A percentile compares a stretch with the other conserved stretches of the same genome.
Conservation (phyloP, 2,888 invertebrate genomes). For the Ophion obscuratus region DNA sequence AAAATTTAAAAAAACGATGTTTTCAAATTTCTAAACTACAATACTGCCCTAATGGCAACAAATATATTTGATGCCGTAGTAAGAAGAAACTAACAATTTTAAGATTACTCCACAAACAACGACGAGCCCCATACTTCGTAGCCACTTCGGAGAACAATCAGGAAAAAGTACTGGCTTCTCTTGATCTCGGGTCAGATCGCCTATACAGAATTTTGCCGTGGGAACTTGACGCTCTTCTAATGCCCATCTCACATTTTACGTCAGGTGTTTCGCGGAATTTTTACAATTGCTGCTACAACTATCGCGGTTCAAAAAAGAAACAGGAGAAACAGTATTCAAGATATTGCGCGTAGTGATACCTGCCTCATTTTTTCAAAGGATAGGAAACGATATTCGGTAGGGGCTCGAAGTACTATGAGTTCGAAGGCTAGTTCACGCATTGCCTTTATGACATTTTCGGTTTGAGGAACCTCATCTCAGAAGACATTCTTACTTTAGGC, state of each 20-base stretch:
- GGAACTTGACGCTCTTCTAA: constrained; percentile 21
- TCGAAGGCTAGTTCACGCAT: too few species aligned
- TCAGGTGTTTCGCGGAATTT: neutral
- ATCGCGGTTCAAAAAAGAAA: neutral
- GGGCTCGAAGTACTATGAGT: neutral
- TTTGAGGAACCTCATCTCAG: too few species aligned
- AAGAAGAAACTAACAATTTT: constrained; percentile 21
- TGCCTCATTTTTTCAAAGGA: too few species aligned
- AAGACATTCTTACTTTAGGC: too few species aligned
- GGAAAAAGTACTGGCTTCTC: constrained; percentile 17
- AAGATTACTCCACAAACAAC: constrained; percentile 16
- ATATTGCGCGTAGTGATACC: neutral
- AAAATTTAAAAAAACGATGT: too few species aligned
- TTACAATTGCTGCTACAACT: neutral
- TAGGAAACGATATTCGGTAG: neutral
- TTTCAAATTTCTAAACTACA: too few species aligned
- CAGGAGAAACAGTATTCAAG: neutral
- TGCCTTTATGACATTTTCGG: too few species aligned
- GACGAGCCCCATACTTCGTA: neutral
- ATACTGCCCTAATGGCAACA: too few species aligned
- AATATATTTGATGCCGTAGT: neutral
- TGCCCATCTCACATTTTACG: neutral
- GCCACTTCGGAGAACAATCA: constrained; percentile 6
- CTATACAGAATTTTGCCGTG: constrained; percentile 12
- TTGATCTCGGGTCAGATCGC: constrained; percentile 35